A percentile compares a stretch with the other conserved stretches of the same genome.
These are phyloP conservation scores for Drosophila atripex DNA, from an alignment of 2,888 invertebrate genomes.

Conservation along the genomic window DNA sequence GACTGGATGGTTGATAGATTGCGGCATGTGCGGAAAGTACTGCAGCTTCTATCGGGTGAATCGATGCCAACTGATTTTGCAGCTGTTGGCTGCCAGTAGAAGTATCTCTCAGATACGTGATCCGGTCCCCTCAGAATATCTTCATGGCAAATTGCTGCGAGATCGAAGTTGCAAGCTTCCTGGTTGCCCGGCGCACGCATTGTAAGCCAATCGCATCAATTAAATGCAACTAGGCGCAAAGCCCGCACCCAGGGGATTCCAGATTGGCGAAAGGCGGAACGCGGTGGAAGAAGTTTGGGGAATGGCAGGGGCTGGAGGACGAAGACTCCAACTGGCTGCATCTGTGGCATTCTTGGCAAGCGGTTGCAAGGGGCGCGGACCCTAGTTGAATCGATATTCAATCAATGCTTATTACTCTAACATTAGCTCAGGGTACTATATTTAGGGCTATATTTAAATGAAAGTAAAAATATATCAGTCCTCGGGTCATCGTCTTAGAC, in stretches of 20 bases:
- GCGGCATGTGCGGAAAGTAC: slow-evolving; percentile 46
- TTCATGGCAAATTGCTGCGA: slow-evolving; percentile 59
- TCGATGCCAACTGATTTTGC: slow-evolving; percentile 74
- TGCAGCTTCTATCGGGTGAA: slow-evolving; percentile 14
- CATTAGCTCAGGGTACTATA: neutral
- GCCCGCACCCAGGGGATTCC: slow-evolving; percentile 39
- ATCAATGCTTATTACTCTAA: slow-evolving; percentile 22
- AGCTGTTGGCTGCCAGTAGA: slow-evolving; percentile 55
- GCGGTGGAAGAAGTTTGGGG: neutral
- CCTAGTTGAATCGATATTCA: slow-evolving; percentile 48
- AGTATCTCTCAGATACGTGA: slow-evolving; percentile 11
- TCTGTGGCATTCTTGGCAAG: slow-evolving; percentile 59
- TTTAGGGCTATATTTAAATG: neutral
- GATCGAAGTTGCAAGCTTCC: slow-evolving; percentile 56
- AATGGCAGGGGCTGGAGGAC: neutral
- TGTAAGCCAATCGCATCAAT: slow-evolving; percentile 70
- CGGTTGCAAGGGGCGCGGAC: slow-evolving; percentile 10
- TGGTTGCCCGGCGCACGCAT: slow-evolving; percentile 64
- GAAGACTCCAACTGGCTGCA: slow-evolving; percentile 32
- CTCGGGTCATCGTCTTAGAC: no score
- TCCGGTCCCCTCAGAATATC: slow-evolving; percentile 2
- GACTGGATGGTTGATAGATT: slow-evolving; percentile 45
- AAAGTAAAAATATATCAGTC: neutral
- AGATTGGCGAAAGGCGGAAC: slow-evolving; percentile 18
- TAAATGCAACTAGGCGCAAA: slow-evolving; percentile 67